phyloP scores from a whole-genome alignment of 2,888 invertebrate species.

The Drosophila testacea region DNA sequence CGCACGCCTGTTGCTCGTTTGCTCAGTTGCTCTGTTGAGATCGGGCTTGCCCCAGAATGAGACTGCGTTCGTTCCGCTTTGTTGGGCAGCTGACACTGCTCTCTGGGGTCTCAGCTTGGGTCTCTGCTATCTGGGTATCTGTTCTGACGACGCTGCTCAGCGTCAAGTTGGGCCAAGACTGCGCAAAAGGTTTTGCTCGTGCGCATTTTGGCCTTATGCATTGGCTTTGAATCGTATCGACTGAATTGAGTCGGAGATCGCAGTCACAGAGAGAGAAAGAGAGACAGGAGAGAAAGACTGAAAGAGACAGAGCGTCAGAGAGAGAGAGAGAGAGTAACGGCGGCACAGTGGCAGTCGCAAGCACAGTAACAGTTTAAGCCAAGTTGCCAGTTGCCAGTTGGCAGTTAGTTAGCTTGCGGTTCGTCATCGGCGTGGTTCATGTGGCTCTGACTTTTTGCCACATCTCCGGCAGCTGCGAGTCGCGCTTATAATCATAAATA shows the following conservation, averaged over 20 bases:
- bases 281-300: conserved; percentile 21
- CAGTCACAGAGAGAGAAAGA: conserved; percentile 24
- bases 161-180: conserved; percentile 59
- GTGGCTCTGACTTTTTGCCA: conserved; percentile 41
- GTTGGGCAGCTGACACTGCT: conserved; percentile 69
- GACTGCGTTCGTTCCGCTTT: conserved; percentile 74
- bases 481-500: conserved; percentile 75
- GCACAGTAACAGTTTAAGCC: conserved; percentile 50
- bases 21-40: conserved; percentile 29
- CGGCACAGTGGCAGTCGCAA: conserved; percentile 16
- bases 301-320: conserved; percentile 26
- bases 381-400: conserved; percentile 63
- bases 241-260: conserved; percentile 26
- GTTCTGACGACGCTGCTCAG: conserved; percentile 38
- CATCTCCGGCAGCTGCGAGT: conserved; percentile 57
- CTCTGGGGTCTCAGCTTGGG: conserved; percentile 3
- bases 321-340: conserved; percentile 4
- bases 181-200: conserved; percentile 74
- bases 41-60: conserved; percentile 60
- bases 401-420: conserved; percentile 69
- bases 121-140: neutral
- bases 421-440: conserved; percentile 77
- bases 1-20: conserved; percentile 53
- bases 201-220: conserved; percentile 77
- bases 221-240: conserved; percentile 36